Percentiles rank a stretch among this genome's conserved stretches.
Conservation (phyloP, 2,113 vertebrate genomes). For the Ariopsis seemanni region DNA sequence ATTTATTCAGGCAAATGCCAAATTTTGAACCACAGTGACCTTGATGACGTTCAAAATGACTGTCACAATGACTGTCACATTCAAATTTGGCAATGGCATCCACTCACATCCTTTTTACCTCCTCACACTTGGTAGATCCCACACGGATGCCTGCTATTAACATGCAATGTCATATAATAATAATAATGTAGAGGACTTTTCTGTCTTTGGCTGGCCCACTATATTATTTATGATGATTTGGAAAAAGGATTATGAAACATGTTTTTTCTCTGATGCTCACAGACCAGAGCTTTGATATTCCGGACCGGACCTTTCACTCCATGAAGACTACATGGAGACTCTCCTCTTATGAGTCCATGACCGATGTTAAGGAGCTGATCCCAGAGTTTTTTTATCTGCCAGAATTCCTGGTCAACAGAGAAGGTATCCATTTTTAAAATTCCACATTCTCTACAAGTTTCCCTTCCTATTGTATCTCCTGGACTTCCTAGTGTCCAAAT, state of each 20-base stretch:
- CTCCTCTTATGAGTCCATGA: constrained; percentile 97
- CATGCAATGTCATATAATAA: too few relatives aligned
- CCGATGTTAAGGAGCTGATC: constrained; percentile 96
- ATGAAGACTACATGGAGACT: constrained; percentile 98
- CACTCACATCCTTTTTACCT: too few relatives aligned
- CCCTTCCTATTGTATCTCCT: neutral
- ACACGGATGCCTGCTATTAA: too few relatives aligned
- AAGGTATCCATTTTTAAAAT: constrained; percentile 75
- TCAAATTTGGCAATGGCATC: too few relatives aligned
- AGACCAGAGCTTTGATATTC: constrained; percentile 99
- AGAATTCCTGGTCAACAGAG: constrained; percentile 96
- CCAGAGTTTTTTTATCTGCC: constrained; percentile 98
- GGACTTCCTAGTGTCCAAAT: neutral
- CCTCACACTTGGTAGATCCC: too few relatives aligned
- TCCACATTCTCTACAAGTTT: neutral
- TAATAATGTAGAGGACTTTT: too few relatives aligned
- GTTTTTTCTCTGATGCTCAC: constrained; percentile 65
- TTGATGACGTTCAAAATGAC: too few relatives aligned
- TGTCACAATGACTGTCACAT: too few relatives aligned
- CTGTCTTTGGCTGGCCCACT: neutral
- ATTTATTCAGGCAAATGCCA: too few relatives aligned
- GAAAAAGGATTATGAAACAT: constrained; percentile 63
- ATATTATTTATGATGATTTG: constrained; percentile 57
- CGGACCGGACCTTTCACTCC: constrained; percentile 97
- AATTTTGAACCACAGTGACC: too few relatives aligned